phyloP scores from a whole-genome alignment of 2,888 invertebrate genomes.

The Aspidapion aeneum region DNA sequence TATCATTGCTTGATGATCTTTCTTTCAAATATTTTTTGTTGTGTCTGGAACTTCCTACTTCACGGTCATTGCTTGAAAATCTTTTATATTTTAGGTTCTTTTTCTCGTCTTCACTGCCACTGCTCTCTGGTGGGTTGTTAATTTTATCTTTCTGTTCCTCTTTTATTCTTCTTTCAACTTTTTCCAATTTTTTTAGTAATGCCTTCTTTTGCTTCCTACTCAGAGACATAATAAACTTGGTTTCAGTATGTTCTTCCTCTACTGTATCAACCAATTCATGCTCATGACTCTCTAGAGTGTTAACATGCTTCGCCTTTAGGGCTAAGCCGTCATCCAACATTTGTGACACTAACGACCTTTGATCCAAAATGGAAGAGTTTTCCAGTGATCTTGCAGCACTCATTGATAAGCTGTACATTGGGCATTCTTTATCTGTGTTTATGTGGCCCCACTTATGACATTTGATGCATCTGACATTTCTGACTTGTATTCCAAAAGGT shows the following conservation, averaged over 20 bases:
- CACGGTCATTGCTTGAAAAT: slow-evolving; percentile 26
- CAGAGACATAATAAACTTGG: slow-evolving; percentile 78
- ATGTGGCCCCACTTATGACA: slow-evolving; percentile 99
- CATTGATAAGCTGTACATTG: slow-evolving; percentile 83
- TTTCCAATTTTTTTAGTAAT: slow-evolving; percentile 57
- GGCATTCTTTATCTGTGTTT: slow-evolving; percentile 96
- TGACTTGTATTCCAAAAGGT: slow-evolving; percentile 95
- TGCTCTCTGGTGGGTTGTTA: slow-evolving; percentile 36
- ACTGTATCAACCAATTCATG: slow-evolving; percentile 59
- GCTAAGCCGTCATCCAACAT: slow-evolving; percentile 91
- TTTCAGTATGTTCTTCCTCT: slow-evolving; percentile 59
- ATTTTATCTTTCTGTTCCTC: slow-evolving; percentile 28
- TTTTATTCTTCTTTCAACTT: slow-evolving; percentile 29
- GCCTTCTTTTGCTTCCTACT: slow-evolving; percentile 88
- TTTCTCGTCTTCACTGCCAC: slow-evolving; percentile 25
- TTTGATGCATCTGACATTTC: slow-evolving; percentile 97
- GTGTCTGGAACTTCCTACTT: slow-evolving; percentile 10
- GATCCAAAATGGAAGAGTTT: slow-evolving; percentile 60
- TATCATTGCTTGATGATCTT: not conserved
- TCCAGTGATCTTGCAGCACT: slow-evolving; percentile 75
- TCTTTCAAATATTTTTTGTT: not conserved
- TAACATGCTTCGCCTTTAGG: slow-evolving; percentile 74
- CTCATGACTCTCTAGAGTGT: slow-evolving; percentile 50
- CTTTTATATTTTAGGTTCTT: no score
- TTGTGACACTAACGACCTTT: slow-evolving; percentile 75